Evolutionary conservation across 2,888 invertebrate species (phyloP), one percentile per base, ranked within the genome.

Genomic region (Drosophila nr. perissopoda): DNA sequence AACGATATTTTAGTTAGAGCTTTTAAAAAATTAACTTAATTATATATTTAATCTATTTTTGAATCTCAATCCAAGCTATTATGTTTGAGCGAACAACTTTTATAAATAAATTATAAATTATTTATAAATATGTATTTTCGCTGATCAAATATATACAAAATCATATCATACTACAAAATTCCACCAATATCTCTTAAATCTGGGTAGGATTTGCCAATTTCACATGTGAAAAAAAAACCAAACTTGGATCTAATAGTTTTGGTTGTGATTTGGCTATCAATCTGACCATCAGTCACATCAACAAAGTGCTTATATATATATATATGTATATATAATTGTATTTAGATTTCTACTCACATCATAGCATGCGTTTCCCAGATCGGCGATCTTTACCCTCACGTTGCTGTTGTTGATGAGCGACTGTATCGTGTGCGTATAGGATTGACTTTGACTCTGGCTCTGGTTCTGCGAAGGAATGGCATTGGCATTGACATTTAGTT

Each of bases 281-380:
- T 42, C 6, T 2, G 36, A 16, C 7, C 7, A 18, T 36, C n/a
- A n/a, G 10, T 10, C 40, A n/a, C 10, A 40, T 40, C 40, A n/a
- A 5, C n/a, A 40, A 38, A 49, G 13, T 7, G 25, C 3, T 2
- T 16, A 42, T 16, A 0, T 10, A 56, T 18, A 3, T 38, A n/a
- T 10, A 0, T 40, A 2, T 42, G 0, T 21, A 21, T 21, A 6
- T 21, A 21, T 25, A 46, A 25, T 46, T 11, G 4, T 48, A 42
- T 21, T 27, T 29, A n/a, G 10, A 61, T 33, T n/a, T n/a, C 0
- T 74, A 92, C 93, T 93, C 92, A 95, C 95, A 92, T 95, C 95
- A 95, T 96, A 97, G 92, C 97, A 97, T 54, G 97, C 97, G 93
- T 97, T 97, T 79, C 97, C 97, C 76, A 97, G 94, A 93, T 97